Conservation (phyloP, 2,888 invertebrate genomes). For the Empis stercorea region DNA sequence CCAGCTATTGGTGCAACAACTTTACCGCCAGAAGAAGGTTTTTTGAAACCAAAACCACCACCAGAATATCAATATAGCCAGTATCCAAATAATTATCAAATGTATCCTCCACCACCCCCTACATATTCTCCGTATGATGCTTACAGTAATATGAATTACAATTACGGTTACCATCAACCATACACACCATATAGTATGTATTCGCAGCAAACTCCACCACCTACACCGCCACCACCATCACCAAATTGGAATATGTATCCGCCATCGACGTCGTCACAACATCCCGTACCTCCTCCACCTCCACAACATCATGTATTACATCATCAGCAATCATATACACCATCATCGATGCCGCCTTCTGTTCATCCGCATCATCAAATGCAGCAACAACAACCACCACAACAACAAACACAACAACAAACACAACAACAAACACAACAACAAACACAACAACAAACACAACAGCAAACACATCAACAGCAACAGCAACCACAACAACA, state of each 20-base stretch:
- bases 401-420: constrained; percentile 26
- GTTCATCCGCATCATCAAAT: constrained; percentile 17
- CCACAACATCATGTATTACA: constrained; percentile 16
- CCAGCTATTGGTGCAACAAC: constrained; percentile 6
- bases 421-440: constrained; percentile 12
- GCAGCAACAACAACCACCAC: constrained; percentile 39
- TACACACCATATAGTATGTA: constrained; percentile 36
- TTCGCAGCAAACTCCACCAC: constrained; percentile 35
- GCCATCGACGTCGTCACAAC: constrained; percentile 25
- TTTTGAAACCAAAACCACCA: constrained; percentile 36
- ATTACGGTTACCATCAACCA: constrained; percentile 35
- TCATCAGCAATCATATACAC: constrained; percentile 18
- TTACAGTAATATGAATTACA: constrained; percentile 37
- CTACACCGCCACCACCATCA: constrained; percentile 38
- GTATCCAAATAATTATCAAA: constrained; percentile 36
- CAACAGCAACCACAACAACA: constrained; percentile 29
- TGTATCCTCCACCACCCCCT: constrained; percentile 31
- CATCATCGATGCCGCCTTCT: constrained; percentile 22
- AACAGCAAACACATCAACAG: constrained; percentile 37
- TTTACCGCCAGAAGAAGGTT: constrained; percentile 29
- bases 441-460: constrained; percentile 1
- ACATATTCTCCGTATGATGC: constrained; percentile 34
- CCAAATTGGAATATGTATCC: constrained; percentile 53
- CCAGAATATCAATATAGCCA: constrained; percentile 35
- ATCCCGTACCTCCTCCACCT: constrained; percentile 16